Percentiles rank a stretch among this genome's conserved stretches.
phyloP scores from a whole-genome alignment of 2,888 invertebrate species.

The Orthosia gracilis region DNA sequence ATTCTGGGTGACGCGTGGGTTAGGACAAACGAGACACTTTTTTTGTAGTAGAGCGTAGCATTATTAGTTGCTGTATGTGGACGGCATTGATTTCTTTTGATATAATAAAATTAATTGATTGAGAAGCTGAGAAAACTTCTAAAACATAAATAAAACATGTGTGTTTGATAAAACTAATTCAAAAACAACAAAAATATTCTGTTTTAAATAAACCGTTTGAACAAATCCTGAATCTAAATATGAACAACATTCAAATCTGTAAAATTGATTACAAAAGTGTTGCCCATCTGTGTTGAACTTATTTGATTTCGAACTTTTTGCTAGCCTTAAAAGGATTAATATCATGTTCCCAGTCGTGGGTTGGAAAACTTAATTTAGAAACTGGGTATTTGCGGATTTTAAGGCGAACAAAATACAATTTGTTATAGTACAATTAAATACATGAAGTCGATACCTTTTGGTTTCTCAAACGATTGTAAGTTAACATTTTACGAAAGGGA shows the following conservation, averaged over 20 bases:
- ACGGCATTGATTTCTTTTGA: background rate
- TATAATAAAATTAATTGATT: background rate
- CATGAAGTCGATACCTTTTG: slow-evolving; percentile 2
- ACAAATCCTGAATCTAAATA: background rate
- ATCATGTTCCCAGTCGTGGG: slow-evolving; percentile 36
- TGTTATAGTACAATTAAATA: slow-evolving; percentile 16
- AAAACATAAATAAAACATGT: too few relatives aligned
- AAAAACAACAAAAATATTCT: background rate
- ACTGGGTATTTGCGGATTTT: slow-evolving; percentile 23
- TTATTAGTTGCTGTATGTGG: background rate
- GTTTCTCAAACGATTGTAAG: slow-evolving; percentile 20
- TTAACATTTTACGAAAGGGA: slow-evolving; percentile 36
- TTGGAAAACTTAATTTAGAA: slow-evolving; percentile 41
- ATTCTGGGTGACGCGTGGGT: background rate
- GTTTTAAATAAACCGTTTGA: background rate
- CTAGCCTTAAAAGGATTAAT: slow-evolving; percentile 50
- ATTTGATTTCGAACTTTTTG: slow-evolving; percentile 53
- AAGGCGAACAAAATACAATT: slow-evolving; percentile 16
- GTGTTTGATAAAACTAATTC: too few relatives aligned
- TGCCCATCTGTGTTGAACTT: slow-evolving; percentile 6
- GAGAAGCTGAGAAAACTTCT: background rate
- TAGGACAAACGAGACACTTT: background rate
- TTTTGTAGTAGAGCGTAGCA: background rate
- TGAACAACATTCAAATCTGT: background rate
- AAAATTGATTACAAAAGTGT: slow-evolving; percentile 1